Base-by-base conservation (phyloP, 2,113 vertebrate species). In the Passer domesticus region DNA sequence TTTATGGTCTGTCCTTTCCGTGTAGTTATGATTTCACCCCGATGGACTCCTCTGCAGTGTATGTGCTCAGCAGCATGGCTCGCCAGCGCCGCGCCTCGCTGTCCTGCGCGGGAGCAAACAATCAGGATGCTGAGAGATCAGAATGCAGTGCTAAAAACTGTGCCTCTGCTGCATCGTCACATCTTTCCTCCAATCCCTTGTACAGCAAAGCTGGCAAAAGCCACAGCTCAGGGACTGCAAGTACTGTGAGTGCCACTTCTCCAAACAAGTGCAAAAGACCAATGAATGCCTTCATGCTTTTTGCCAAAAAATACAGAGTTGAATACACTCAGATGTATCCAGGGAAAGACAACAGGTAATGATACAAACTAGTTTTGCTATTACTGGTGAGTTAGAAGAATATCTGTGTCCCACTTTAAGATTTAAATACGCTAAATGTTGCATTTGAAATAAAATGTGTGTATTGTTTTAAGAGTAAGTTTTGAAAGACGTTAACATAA, bases 211-310 rank as follows among this genome's bases (percentile, higher is more conserved):
- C 99, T 95, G 98, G 98, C 97, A 98, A 98, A 97, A 98, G 97
- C 97, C 98, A 99, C 94, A 98, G 98, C 98, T 99, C 99, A 99
- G 99, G 98, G 98, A 99, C 98, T 96, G 95, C 98, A 95, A 98
- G 94, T 94, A 97, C 97, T 97, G 97, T 98, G 98, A 98, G 97
- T 97, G 98, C 98, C 98, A 98, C 98, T 64, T 99, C 99, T 96
- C 98, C 98, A 96, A 99, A 98, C 94, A 99, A 99, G 98, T 99
- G 99, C 99, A 99, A 99, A 98, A 99, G 99, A 98, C 99, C 99
- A 98, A 99, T 99, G 99, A 99, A 99, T 97, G 99, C 99, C 98
- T 99, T 99, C 98, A 99, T 99, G 99, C 99, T 99, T 93, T 99
- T 99, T 93, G 99, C 99, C 98, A 99, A 99, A 99, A 99, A 99